These are phyloP conservation scores for Phacellophora camtschatica DNA, from an alignment of 30 jellyfish, hydroid and myxozoan genomes.

Conservation along the genomic window DNA sequence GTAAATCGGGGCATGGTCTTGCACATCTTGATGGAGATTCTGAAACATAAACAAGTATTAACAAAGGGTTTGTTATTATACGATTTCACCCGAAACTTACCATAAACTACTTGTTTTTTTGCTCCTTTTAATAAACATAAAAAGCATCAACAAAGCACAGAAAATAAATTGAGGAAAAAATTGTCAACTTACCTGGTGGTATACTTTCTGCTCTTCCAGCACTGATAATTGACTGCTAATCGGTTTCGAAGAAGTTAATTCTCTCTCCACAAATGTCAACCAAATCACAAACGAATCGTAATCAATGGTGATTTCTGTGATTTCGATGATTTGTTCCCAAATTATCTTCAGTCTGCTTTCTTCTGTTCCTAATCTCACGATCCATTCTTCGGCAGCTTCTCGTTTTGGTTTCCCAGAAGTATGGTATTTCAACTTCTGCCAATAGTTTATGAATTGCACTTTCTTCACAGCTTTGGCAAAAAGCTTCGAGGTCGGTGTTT, in stretches of 20 bases:
- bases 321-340: conserved; percentile 57
- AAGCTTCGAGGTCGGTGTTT: conserved; percentile 14
- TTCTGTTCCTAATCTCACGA: conserved; percentile 46
- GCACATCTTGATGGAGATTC: conserved; percentile 73
- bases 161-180: neutral
- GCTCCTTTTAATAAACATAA: too few species aligned
- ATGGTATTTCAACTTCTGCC: conserved; percentile 31
- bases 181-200: conserved; percentile 66
- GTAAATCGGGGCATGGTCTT: conserved; percentile 37
- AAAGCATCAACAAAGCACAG: neutral
- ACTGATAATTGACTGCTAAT: conserved; percentile 53
- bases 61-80: too few species aligned
- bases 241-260: conserved; percentile 44
- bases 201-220: conserved; percentile 64
- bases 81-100: too few species aligned
- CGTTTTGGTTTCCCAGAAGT: neutral
- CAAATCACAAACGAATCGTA: conserved; percentile 74
- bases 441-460: conserved; percentile 33
- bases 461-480: conserved; percentile 26
- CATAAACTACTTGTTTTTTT: too few species aligned
- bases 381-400: conserved; percentile 49
- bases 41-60: too few species aligned
- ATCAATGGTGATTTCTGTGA: conserved; percentile 20
- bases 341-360: conserved; percentile 51
- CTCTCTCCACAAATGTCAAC: conserved; percentile 89